Percentiles rank a stretch among this genome's conserved stretches.
Evolutionary conservation across 2,888 invertebrate genomes (phyloP).

Genomic region (Xestia ashworthii): DNA sequence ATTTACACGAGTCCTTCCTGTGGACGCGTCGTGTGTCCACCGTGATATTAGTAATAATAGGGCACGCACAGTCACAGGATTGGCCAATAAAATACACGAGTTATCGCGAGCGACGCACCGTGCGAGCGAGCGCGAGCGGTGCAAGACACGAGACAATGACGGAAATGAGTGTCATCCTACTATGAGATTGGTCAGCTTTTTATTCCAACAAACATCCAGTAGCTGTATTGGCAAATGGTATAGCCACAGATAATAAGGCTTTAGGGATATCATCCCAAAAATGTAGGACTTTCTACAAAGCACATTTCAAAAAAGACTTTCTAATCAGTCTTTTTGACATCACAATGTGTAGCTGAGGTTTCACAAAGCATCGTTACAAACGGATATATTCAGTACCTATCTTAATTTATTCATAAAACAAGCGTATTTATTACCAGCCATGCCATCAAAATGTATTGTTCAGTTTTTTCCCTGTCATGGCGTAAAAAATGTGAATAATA

Average conservation of each 20-base stretch:
- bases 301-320: background rate
- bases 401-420: background rate
- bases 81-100: constrained; percentile 78
- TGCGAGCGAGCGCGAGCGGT: constrained; percentile 36
- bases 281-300: background rate
- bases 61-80: constrained; percentile 75
- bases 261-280: background rate
- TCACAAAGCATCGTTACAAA: background rate
- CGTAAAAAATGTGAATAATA: constrained; percentile 38
- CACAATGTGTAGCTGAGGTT: background rate
- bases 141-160: constrained; percentile 21
- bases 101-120: constrained; percentile 73
- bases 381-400: background rate
- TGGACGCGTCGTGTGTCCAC: constrained; percentile 60
- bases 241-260: background rate
- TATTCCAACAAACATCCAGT: background rate
- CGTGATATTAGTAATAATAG: constrained; percentile 66
- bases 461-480: constrained; percentile 27
- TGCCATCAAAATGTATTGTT: constrained; percentile 44
- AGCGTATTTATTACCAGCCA: background rate
- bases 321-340: background rate
- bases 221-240: background rate
- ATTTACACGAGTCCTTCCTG: constrained; percentile 36
- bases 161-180: background rate
- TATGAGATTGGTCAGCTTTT: background rate